These are phyloP conservation scores for Phallusia fumigata DNA, from an alignment of 23 tunicate genomes.

Conservation along the genomic window DNA sequence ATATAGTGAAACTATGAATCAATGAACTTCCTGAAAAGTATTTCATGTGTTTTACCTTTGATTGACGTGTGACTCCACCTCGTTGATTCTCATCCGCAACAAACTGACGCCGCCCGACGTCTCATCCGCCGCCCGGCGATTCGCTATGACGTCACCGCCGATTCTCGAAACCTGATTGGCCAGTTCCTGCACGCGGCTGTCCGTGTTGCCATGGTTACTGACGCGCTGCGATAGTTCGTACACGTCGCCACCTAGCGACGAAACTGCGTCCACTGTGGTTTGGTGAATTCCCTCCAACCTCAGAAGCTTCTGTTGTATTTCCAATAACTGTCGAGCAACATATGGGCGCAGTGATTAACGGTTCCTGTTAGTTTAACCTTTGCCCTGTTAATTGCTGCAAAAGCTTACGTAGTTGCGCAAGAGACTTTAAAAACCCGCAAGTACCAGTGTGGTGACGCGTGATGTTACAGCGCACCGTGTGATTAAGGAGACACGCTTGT, in stretches of 20 bases:
- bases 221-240: background rate
- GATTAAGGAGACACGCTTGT: no score
- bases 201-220: background rate
- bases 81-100: background rate
- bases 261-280: background rate
- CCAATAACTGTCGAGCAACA: background rate
- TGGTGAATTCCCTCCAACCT: background rate
- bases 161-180: background rate
- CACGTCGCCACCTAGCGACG: constrained; percentile 8
- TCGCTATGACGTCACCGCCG: background rate
- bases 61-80: background rate
- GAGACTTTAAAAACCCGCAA: no score
- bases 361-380: no score
- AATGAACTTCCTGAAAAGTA: no score
- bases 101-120: background rate
- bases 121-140: background rate
- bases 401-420: no score
- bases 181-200: background rate
- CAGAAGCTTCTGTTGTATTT: background rate
- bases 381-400: no score
- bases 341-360: no score
- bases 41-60: background rate
- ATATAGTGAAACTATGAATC: no score
- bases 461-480: no score
- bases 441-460: no score